Base-by-base conservation (phyloP, 2,113 vertebrate genomes). In the Sphaerodactylus townsendi region DNA sequence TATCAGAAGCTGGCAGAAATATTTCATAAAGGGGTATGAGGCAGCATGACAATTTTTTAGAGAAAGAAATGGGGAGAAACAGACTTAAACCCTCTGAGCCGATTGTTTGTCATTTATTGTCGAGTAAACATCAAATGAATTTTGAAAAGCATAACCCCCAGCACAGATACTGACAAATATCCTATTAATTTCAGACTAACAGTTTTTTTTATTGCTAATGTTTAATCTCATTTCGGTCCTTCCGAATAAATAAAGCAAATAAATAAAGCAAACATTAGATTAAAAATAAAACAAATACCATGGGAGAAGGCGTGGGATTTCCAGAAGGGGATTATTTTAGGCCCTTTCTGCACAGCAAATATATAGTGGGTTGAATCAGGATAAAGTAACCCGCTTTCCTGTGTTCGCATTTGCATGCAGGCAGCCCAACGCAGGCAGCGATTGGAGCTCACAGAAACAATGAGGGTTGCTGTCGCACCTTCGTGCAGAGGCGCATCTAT, bases 121-220 rank as follows among this genome's bases (percentile, higher is more conserved):
- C 74, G 91, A 90, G 82, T 75, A 94, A 92, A 92, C 90, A 91
- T 81, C 82, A 78, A 80, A 88, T 66, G 82, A 82, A 94, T 93
- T 74, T 92, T 94, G 89, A 89, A 92, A 94, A 92, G 86, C 88
- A 87, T 65, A 90, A 41, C 72, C 77, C 72, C 76, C 79, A 71
- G 48, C 71, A 79, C 90, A 70, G 56, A 90, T 93, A 89, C 76
- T 94, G 90, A 93, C 93, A 92, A 89, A 89, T 91, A 93, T 87
- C 91, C 92, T 90, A 93, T 92, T 87, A 74, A 92, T 13, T 87
- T 85, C 88, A 90, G 83, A 90, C 77, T 92, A 94, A 93, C 94
- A 92, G 82, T 88, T 94, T 93, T 88, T 94, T 93, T 92, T 88
- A 92, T 92, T 95, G 88, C 74, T 0, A 37, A 91, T 87, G 91